A percentile compares a stretch with the other conserved stretches of the same genome.
Evolutionary conservation across 1,140 invertebrate genomes (phyloP).

Genomic region (Trachelipus rathkii): DNA sequence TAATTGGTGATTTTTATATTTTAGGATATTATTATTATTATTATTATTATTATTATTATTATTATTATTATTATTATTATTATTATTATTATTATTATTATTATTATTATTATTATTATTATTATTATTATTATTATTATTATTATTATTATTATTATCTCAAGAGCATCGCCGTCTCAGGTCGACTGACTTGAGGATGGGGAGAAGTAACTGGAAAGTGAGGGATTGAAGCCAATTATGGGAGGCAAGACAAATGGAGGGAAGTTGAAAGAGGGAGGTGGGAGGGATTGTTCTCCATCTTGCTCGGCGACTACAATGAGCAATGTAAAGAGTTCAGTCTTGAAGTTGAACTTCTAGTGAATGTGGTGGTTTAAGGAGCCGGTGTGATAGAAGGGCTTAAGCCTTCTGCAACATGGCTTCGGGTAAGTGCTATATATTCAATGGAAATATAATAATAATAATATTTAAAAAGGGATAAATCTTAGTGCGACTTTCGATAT

Average conservation of each 20-base stretch:
- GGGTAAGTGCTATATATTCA: not conserved
- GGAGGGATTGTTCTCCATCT: not conserved
- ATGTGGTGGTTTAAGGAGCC: constrained; percentile 1
- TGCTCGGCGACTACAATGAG: not conserved
- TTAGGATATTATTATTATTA: no score
- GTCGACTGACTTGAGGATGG: not conserved
- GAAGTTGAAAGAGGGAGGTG: not conserved
- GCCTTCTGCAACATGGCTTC: constrained; percentile 8
- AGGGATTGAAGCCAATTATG: not conserved
- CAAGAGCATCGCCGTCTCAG: not conserved
- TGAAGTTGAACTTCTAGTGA: constrained; percentile 9
- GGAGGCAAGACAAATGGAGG: not conserved
- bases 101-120: no score
- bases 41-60: no score
- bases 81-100: no score
- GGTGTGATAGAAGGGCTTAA: constrained; percentile 8
- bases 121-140: no score
- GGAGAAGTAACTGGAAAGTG: not conserved
- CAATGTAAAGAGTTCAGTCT: constrained; percentile 5
- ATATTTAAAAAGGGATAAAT: not conserved
- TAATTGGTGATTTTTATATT: no score
- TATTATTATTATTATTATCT: no score
- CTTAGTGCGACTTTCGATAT: not conserved
- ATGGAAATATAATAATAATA: no score
- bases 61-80: no score